phyloP scores from a whole-genome alignment of 2,888 invertebrate species.

The Andrena bucephala region DNA sequence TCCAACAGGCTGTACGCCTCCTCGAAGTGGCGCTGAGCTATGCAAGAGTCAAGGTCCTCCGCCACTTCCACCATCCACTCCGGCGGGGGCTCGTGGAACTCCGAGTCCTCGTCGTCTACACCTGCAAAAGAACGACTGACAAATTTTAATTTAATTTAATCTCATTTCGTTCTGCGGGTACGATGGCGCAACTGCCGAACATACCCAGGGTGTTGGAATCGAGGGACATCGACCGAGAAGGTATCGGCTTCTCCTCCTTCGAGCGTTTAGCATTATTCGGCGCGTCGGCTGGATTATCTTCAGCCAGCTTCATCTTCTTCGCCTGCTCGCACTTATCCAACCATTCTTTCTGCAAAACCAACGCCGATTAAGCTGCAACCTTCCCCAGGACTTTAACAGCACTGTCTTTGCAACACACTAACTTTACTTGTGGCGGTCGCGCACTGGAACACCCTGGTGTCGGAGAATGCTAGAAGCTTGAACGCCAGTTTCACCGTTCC shows the following conservation, averaged over 20 bases:
- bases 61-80: constrained; percentile 96
- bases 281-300: constrained; percentile 85
- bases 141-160: constrained; percentile 27
- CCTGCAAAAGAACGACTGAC: constrained; percentile 52
- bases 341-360: constrained; percentile 92
- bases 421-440: constrained; percentile 90
- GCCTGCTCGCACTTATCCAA: constrained; percentile 96
- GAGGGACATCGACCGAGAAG: constrained; percentile 79
- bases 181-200: not conserved
- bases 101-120: constrained; percentile 77
- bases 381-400: not conserved
- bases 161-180: not conserved
- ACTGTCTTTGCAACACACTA: constrained; percentile 35
- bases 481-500: constrained; percentile 96
- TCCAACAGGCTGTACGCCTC: constrained; percentile 94
- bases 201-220: constrained; percentile 80
- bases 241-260: constrained; percentile 85
- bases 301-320: constrained; percentile 91
- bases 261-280: constrained; percentile 22
- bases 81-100: constrained; percentile 85
- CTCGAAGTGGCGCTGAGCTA: constrained; percentile 98
- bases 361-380: constrained; percentile 11
- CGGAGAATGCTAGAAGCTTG: constrained; percentile 97
- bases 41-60: constrained; percentile 97
- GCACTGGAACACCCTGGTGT: constrained; percentile 96